These are phyloP conservation scores for Tachyglossus aculeatus DNA, from an alignment of 2,797 vertebrate species.

Conservation along the genomic window DNA sequence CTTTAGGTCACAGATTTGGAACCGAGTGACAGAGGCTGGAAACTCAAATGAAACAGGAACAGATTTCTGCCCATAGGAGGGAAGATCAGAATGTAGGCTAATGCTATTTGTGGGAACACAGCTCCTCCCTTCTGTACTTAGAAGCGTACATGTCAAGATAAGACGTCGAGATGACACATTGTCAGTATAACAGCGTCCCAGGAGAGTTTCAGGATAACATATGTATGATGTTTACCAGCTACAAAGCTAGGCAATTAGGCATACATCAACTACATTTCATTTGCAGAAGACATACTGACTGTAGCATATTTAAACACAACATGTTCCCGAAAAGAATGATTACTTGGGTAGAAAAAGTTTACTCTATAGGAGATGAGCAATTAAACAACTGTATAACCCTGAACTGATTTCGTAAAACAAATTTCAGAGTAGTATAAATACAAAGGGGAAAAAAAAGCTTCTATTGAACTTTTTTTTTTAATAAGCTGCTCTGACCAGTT, in stretches of 20 bases:
- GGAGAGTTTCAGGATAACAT: not conserved
- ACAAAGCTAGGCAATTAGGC: not conserved
- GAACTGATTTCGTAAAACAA: not conserved
- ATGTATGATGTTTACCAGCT: not conserved
- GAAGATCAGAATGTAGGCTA: not conserved
- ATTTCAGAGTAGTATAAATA: not conserved
- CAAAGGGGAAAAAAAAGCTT: not conserved
- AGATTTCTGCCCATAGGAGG: not conserved
- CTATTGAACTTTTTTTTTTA: not conserved
- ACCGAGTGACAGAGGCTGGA: no score
- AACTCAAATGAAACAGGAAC: no score
- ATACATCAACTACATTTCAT: slow-evolving; percentile 3
- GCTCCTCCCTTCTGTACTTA: not conserved
- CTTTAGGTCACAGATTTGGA: not conserved
- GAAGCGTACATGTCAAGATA: not conserved
- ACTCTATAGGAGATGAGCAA: not conserved
- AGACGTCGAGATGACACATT: not conserved
- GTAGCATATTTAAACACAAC: not conserved
- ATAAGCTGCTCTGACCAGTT: not conserved
- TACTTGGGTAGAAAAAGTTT: not conserved
- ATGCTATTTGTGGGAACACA: no score
- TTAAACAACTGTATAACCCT: not conserved
- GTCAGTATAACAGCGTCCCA: not conserved
- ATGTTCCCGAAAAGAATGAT: not conserved
- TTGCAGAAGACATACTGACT: not conserved